Base-by-base conservation (phyloP, 2,888 invertebrate species). In the Quadriops clusia region DNA sequence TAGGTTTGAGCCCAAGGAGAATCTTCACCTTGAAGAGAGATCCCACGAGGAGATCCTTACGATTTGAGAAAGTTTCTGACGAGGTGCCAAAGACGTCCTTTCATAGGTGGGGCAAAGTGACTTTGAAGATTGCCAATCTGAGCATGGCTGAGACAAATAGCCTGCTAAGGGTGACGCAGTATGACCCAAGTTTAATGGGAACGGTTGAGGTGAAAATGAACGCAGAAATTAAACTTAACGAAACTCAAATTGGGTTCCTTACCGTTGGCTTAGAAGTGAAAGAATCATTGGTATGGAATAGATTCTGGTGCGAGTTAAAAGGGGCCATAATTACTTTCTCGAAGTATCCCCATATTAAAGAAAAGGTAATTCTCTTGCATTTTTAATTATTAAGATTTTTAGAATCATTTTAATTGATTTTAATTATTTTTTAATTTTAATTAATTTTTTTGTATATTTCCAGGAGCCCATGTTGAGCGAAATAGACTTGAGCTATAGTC, bases 271-370 rank as follows among this genome's bases (percentile, higher is more conserved):
- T 59, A 28, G 53, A 60, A 10, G 41, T 38, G 3, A 56, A 54
- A 4, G 53, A 56, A 3, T 46, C 50, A 1, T 54, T 63, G 11
- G 52, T 53, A 30, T 72, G 72, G 72, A 69, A 69, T 46, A 58
- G 66, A 1, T 56, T 64, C 30, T 72, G 70, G 70, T 70, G 70
- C 43, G 57, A 58, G 4, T 46, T 72, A 5, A 51, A 60, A 13
- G 64, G 62, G 0, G 52, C 62, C 8, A 43, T 45, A 0, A 39
- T 72, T 2, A 47, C 50, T 12, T 60, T 68, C 20, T 72, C 68
- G 65, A 64, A 65, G 29, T 64, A 67, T 45, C 68, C 68, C 1
- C 49, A 56, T 13, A 64, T 65, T 25, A 57, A 54, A 33, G 54
- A 51, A 13, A n/a, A 16, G 4, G 12, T 12, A 8, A 17, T 16